Conservation (phyloP, 30 jellyfish, hydroid and myxozoan species). For the Aurelia sp. region DNA sequence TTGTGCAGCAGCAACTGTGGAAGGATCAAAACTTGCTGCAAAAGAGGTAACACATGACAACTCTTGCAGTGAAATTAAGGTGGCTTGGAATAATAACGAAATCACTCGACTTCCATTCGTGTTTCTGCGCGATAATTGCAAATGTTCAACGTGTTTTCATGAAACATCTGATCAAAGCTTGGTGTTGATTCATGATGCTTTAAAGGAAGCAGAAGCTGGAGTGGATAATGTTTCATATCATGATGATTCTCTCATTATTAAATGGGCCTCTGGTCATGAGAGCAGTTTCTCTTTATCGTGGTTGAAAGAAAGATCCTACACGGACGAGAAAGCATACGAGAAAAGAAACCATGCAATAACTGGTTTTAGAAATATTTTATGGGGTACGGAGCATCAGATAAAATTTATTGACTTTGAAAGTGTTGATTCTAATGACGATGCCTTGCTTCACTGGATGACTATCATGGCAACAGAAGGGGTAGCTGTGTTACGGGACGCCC, state of each 20-base stretch:
- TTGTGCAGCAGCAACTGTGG: neutral
- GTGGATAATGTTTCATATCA: neutral
- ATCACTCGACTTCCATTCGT: conserved; percentile 53
- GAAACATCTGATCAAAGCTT: conserved; percentile 66
- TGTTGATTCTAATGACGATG: conserved; percentile 1
- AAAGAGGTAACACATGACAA: neutral
- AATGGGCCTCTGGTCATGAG: conserved; percentile 54
- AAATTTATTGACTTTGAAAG: conserved; percentile 19
- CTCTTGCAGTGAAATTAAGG: conserved; percentile 14
- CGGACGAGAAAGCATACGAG: neutral
- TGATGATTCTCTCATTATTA: conserved; percentile 10
- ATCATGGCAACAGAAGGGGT: conserved; percentile 52
- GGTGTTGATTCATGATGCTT: conserved; percentile 40
- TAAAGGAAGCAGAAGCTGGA: conserved; percentile 39
- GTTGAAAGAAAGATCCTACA: conserved; percentile 25
- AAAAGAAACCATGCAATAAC: neutral
- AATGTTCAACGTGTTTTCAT: conserved; percentile 74
- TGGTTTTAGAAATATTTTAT: conserved; percentile 8
- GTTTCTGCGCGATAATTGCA: conserved; percentile 86
- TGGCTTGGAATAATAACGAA: conserved; percentile 40
- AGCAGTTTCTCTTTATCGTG: conserved; percentile 33
- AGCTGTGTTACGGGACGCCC: conserved; percentile 14
- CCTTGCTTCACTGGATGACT: conserved; percentile 41
- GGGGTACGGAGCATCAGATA: conserved; percentile 46
- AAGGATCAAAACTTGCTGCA: neutral